Evolutionary conservation across 2,888 invertebrate species (phyloP).

Genomic region (Cerastoderma edule): DNA sequence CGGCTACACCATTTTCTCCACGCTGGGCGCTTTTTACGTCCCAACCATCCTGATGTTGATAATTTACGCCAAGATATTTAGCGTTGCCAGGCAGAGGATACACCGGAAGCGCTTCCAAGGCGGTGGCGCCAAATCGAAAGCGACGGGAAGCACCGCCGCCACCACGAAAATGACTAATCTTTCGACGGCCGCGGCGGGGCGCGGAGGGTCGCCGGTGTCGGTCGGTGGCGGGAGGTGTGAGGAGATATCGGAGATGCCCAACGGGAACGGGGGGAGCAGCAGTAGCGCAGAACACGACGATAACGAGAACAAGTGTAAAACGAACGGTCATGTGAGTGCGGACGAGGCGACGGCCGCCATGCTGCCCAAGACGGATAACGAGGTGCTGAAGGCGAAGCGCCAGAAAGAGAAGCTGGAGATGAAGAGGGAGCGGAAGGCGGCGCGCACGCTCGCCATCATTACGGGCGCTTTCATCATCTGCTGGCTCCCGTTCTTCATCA

Average conservation of each 20-base stretch:
- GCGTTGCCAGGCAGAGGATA: constrained; percentile 94
- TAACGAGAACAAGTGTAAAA: constrained; percentile 63
- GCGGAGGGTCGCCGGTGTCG: constrained; percentile 48
- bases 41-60: constrained; percentile 97
- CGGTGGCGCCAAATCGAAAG: constrained; percentile 27
- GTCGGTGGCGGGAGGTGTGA: too few relatives aligned
- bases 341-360: constrained; percentile 49
- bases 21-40: constrained; percentile 98
- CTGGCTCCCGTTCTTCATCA: constrained; percentile 98
- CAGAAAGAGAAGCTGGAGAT: constrained; percentile 81
- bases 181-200: constrained; percentile 44
- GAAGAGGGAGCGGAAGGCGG: constrained; percentile 83
- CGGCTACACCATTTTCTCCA: constrained; percentile 96
- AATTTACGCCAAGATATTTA: constrained; percentile 98
- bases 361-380: constrained; percentile 57
- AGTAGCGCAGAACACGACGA: constrained; percentile 60
- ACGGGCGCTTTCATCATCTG: constrained; percentile 96
- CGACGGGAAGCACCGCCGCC: constrained; percentile 30
- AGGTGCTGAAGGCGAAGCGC: constrained; percentile 61
- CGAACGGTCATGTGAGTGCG: constrained; percentile 53
- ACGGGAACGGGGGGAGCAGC: constrained; percentile 48
- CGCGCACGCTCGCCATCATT: constrained; percentile 86
- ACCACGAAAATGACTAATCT: constrained; percentile 59
- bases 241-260: constrained; percentile 51
- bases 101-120: constrained; percentile 84